Base-by-base conservation (phyloP, 37 sponge, comb jelly and placozoan genomes). In the Aplysina aerophoba region DNA sequence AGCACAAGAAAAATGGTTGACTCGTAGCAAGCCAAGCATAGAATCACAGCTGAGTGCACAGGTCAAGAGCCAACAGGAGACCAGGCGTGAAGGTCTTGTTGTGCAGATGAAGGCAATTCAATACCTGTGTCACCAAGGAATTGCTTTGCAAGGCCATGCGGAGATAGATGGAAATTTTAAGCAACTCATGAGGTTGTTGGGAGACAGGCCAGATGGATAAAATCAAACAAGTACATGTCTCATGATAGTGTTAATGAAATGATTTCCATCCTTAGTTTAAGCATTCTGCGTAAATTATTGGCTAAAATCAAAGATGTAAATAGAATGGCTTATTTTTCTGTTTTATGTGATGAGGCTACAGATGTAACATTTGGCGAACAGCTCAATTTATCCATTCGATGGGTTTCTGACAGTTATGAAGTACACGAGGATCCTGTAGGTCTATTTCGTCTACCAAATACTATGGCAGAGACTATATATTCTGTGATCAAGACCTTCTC, bases 281-380 rank as follows among this genome's bases (percentile, higher is more conserved):
- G 31, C 53, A 25, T 85, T 34, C 54, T 81, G 82, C 81, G 81
- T 59, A 82, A 71, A 13, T 83, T 86, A 64, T 55, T 90, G 30
- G 38, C 30, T 4, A 68, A 22, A 64, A 82, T 84, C 27, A 83
- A 33, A 17, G 35, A 61, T 69, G 83, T 60, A 72, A 90, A 59
- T 72, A 75, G 82, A 1, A 81, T 64, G 20, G 62, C 73, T 20
- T 90, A 84, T 86, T 86, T 81, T 72, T 58, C 82, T 33, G 50
- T 88, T 31, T 72, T 87, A 58, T 82, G 73, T 22, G 88, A 88
- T 83, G 83, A 88, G 63, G 72, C 89, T 56, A 89, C 89, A 55
- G 85, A 85, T 89, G 81, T 89, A 39, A 35, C 28, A 53, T 21
- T 79, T 22, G 80, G 57, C 79, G 89, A 83, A 54, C 89, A 88